phyloP scores from a whole-genome alignment of 2,113 vertebrate species.

The Propithecus coquereli region DNA sequence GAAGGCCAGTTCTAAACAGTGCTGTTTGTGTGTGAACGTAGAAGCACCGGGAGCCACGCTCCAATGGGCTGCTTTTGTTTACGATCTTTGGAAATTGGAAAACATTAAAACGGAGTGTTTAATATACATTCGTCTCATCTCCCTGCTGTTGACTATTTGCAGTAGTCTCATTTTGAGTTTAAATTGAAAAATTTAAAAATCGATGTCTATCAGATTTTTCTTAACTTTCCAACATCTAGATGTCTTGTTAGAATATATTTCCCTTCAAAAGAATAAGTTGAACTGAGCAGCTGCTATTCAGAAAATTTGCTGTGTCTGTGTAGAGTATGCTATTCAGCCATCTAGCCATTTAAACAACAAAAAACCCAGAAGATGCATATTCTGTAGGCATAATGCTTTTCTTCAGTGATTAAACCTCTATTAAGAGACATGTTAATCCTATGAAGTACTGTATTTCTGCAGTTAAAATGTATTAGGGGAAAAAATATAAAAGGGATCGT shows the following conservation, averaged over 20 bases:
- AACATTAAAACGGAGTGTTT: not conserved
- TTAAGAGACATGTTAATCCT: slow-evolving; percentile 84
- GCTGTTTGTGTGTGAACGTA: not conserved
- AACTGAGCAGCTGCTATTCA: slow-evolving; percentile 79
- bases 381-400: slow-evolving; percentile 73
- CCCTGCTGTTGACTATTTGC: slow-evolving; percentile 13
- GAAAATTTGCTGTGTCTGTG: slow-evolving; percentile 61
- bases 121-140: not conserved
- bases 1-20: not conserved
- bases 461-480: slow-evolving; percentile 84
- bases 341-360: slow-evolving; percentile 69
- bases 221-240: slow-evolving; percentile 13
- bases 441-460: slow-evolving; percentile 81
- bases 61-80: slow-evolving; percentile 15
- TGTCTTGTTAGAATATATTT: slow-evolving; percentile 36
- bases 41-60: not conserved
- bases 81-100: not conserved
- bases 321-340: slow-evolving; percentile 75
- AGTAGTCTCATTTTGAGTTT: slow-evolving; percentile 37
- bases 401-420: slow-evolving; percentile 77
- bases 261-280: slow-evolving; percentile 60
- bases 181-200: slow-evolving; percentile 43
- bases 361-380: slow-evolving; percentile 55
- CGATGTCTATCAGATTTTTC: slow-evolving; percentile 19
- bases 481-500: slow-evolving; percentile 77